Evolutionary conservation across 2,113 vertebrate species (phyloP), one percentile per base, ranked within the genome.

Genomic region (Centropristis striata): DNA sequence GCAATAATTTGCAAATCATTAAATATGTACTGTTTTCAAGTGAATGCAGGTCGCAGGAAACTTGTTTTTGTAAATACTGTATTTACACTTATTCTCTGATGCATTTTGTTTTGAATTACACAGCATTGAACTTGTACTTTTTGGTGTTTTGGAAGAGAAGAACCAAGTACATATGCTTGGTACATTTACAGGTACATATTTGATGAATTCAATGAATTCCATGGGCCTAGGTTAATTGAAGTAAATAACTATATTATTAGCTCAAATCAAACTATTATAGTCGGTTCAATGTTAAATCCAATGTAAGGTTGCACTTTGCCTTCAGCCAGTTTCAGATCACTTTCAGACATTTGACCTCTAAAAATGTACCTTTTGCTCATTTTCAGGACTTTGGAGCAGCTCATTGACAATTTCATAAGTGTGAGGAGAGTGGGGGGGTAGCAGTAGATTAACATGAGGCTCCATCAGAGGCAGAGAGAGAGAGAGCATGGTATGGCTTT

Each of bases 371-470:
- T 82, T 42, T 75, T 42, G 16, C 67, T 80, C 42, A 39, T 57
- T 66, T 81, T 42, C 25, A 71, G 46, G 32, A 71, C 57, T 68
- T 71, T 67, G 41, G 63, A 66, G 53, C 54, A 23, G 73, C 67
- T 83, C 71, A 46, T 59, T 81, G 67, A 86, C 47, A 58, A 47
- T 49, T 83, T 83, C 66, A 76, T 61, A 41, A 60, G 14, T 4
- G 8, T 18, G 55, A 11, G 58, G 75, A 36, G 20, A 82, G 88
- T 88, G 81, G 75, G 49, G 69, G 79, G 78, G 70, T 55, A 28
- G 63, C 55, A 71, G 72, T 91, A 89, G 90, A 92, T 90, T 90
- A 88, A 77, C 84, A 83, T 55, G 70, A 72, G 83, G 78, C 80
- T 86, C 85, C 79, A 85, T 92, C 80, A 67, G 54, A 75, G 68